Percentiles rank a stretch among this genome's conserved stretches.
Conservation (phyloP, 2,113 vertebrate species). For the Australoheros scitulus region DNA sequence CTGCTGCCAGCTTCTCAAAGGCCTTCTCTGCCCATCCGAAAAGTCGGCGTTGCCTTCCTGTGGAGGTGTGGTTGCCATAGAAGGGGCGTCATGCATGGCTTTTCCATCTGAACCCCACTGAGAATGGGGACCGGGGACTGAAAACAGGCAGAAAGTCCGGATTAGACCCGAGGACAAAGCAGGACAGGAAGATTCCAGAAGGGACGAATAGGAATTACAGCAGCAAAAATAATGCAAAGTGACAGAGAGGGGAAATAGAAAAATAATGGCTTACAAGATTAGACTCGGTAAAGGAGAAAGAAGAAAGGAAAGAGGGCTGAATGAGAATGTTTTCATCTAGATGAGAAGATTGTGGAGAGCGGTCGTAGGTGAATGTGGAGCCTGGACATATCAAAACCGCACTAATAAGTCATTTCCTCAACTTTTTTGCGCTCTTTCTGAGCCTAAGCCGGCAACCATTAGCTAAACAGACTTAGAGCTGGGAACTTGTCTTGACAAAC, state of each 20-base stretch:
- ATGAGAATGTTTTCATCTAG: slow-evolving; percentile 89
- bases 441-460: slow-evolving; percentile 74
- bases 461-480: slow-evolving; percentile 75
- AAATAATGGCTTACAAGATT: slow-evolving; percentile 90
- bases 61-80: slow-evolving; percentile 95
- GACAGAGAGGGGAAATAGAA: slow-evolving; percentile 94
- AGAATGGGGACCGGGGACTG: slow-evolving; percentile 84
- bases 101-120: slow-evolving; percentile 86
- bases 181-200: slow-evolving; percentile 93
- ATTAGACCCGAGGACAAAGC: slow-evolving; percentile 89
- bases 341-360: slow-evolving; percentile 79
- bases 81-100: slow-evolving; percentile 89
- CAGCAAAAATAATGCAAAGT: slow-evolving; percentile 93
- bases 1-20: slow-evolving; percentile 91
- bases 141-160: slow-evolving; percentile 87
- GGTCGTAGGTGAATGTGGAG: slow-evolving; percentile 70
- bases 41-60: slow-evolving; percentile 90
- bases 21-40: slow-evolving; percentile 86
- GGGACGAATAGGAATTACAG: slow-evolving; percentile 94
- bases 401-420: slow-evolving; percentile 81
- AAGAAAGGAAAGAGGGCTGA: slow-evolving; percentile 78
- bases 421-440: slow-evolving; percentile 64
- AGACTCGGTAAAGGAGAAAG: slow-evolving; percentile 78
- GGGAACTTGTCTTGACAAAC: slow-evolving; percentile 75
- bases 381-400: slow-evolving; percentile 69